These are phyloP conservation scores for Myotis davidii DNA, from an alignment of 2,113 vertebrate species.

Conservation along the genomic window DNA sequence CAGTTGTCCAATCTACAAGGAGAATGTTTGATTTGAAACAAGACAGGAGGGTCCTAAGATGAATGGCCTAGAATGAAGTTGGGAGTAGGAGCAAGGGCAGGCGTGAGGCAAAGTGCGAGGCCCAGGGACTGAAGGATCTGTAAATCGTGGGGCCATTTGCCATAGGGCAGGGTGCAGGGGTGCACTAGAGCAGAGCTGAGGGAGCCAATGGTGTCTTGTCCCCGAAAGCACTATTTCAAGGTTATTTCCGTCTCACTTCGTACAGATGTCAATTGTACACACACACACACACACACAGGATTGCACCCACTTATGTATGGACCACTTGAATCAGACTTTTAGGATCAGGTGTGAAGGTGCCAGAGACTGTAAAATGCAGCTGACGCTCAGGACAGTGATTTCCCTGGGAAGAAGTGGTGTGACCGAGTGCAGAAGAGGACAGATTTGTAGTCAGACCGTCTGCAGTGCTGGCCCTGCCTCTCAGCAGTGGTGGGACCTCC, in stretches of 20 bases:
- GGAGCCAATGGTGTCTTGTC: neutral
- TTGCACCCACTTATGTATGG: neutral
- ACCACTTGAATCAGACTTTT: neutral
- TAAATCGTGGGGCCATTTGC: neutral
- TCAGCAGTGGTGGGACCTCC: neutral
- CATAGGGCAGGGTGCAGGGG: too few relatives aligned
- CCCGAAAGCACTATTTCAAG: neutral
- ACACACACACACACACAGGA: neutral
- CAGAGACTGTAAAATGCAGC: neutral
- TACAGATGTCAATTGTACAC: neutral
- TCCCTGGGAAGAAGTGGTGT: neutral
- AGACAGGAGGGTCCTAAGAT: neutral
- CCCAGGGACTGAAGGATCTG: accelerated
- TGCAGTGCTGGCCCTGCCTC: accelerated
- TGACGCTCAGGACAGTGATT: neutral
- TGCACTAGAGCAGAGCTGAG: neutral
- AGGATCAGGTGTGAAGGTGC: neutral
- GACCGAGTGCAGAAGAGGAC: neutral
- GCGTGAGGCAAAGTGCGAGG: neutral
- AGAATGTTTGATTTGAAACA: neutral
- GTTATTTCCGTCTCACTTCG: neutral
- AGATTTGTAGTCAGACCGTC: neutral
- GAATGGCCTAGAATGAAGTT: neutral
- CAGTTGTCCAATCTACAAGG: neutral
- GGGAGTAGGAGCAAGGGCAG: neutral